These are phyloP conservation scores for Laothoe populi DNA, from an alignment of 2,888 invertebrate genomes.

Conservation along the genomic window DNA sequence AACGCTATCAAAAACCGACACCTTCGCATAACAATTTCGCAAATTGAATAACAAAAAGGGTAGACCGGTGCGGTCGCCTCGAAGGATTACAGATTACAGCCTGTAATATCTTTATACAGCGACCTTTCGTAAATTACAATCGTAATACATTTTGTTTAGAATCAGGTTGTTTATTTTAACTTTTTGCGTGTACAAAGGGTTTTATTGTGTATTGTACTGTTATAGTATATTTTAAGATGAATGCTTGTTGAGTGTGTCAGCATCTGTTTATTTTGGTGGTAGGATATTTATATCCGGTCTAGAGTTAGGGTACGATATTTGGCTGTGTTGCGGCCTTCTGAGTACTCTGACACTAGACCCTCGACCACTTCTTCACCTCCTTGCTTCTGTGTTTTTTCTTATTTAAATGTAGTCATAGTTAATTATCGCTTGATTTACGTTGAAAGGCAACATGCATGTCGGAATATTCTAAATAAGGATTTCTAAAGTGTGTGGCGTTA, in stretches of 20 bases:
- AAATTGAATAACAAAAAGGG: slow-evolving; percentile 24
- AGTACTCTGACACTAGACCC: too few relatives aligned
- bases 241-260: background rate
- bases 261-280: background rate
- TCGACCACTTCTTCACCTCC: too few relatives aligned
- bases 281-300: too few relatives aligned
- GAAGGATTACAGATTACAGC: slow-evolving; percentile 31
- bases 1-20: background rate
- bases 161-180: slow-evolving; percentile 27
- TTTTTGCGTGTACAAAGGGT: slow-evolving; percentile 27
- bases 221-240: background rate
- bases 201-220: slow-evolving; percentile 3
- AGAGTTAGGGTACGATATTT: too few relatives aligned
- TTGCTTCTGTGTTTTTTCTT: too few relatives aligned
- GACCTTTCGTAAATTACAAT: slow-evolving; percentile 33
- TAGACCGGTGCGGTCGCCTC: background rate
- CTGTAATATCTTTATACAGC: slow-evolving; percentile 32
- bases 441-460: too few relatives aligned
- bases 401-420: too few relatives aligned
- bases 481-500: too few relatives aligned
- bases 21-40: slow-evolving; percentile 16
- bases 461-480: too few relatives aligned
- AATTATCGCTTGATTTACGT: too few relatives aligned
- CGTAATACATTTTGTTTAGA: slow-evolving; percentile 27
- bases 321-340: too few relatives aligned